Conservation (phyloP, 2,888 invertebrate species). For the Coelogynopora nodosa region DNA sequence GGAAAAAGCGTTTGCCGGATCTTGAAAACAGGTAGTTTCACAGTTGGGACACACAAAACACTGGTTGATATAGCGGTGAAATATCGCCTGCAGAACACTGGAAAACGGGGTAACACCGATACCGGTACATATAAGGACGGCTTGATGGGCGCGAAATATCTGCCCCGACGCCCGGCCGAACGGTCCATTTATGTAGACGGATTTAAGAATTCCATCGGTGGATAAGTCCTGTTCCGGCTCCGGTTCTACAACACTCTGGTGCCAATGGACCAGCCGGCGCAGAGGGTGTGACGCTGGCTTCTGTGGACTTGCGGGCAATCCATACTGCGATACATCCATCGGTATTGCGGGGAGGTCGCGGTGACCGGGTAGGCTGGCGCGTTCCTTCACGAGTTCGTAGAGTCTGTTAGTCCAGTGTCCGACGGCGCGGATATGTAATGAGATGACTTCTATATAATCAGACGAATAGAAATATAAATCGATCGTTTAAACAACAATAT, state of each 20-base stretch:
- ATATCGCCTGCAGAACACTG: slow-evolving; percentile 85
- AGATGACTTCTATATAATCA: too few species aligned
- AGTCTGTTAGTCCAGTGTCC: slow-evolving; percentile 89
- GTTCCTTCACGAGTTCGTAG: slow-evolving; percentile 66
- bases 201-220: neutral
- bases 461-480: too few species aligned
- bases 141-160: slow-evolving; percentile 88
- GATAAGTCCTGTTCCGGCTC: neutral
- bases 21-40: neutral
- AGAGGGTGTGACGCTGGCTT: neutral
- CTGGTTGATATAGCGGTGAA: slow-evolving; percentile 62
- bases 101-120: slow-evolving; percentile 96
- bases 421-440: slow-evolving; percentile 80
- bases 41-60: neutral
- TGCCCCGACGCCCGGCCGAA: slow-evolving; percentile 81
- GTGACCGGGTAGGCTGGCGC: neutral
- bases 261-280: neutral
- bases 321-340: neutral
- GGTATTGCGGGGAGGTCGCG: neutral
- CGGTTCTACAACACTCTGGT: neutral
- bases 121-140: slow-evolving; percentile 85
- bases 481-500: too few species aligned
- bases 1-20: neutral
- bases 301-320: neutral
- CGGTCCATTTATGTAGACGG: slow-evolving; percentile 74